Conservation (phyloP, 2,888 invertebrate genomes). For the Melipona beecheii region DNA sequence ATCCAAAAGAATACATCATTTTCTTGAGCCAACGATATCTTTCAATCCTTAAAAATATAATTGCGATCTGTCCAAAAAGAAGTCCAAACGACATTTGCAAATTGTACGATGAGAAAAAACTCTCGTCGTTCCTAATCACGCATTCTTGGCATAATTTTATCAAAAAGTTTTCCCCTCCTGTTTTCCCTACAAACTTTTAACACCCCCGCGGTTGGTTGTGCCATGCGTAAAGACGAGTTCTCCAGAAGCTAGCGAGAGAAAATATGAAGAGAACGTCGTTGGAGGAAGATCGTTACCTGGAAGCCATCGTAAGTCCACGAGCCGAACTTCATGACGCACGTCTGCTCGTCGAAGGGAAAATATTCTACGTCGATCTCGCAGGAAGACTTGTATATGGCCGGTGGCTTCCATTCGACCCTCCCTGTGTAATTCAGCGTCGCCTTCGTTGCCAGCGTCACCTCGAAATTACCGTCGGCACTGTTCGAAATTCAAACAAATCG, state of each 20-base stretch:
- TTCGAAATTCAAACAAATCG: background rate
- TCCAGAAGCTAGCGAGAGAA: background rate
- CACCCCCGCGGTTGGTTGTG: too few species aligned
- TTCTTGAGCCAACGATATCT: background rate
- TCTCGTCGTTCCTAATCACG: background rate
- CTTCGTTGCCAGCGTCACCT: constrained; percentile 93
- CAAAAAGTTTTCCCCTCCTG: background rate
- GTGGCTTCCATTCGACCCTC: constrained; percentile 95
- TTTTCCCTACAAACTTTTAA: too few species aligned
- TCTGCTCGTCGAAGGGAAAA: constrained; percentile 94
- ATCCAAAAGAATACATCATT: background rate
- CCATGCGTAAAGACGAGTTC: background rate
- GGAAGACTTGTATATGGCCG: constrained; percentile 96
- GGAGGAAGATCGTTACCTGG: constrained; percentile 85
- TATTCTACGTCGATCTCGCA: constrained; percentile 95
- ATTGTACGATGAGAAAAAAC: background rate
- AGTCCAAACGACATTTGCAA: background rate
- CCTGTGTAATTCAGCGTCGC: constrained; percentile 93
- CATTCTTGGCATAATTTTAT: background rate
- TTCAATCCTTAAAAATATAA: background rate
- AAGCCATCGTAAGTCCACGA: constrained; percentile 94
- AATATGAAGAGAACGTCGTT: background rate
- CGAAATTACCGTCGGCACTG: constrained; percentile 94
- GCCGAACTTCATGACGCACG: constrained; percentile 94
- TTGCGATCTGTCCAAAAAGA: background rate